Conservation (phyloP, 2,888 invertebrate species). For the Folsomia manolachei region DNA sequence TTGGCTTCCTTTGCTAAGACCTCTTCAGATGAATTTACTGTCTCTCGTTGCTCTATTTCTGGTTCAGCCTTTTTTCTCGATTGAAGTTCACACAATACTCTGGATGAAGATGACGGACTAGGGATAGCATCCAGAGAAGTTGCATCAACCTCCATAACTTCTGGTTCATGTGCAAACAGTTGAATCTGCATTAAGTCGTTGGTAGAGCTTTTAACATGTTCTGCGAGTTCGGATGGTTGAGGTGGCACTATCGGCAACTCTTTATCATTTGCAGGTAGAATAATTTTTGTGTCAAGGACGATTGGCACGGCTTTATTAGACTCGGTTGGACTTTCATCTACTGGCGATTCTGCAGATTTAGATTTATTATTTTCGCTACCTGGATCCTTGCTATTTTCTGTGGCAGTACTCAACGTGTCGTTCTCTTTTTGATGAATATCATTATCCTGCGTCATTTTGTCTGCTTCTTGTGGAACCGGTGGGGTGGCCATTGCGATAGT, state of each 20-base stretch:
- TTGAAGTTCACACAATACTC: background rate
- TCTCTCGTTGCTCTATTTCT: no score
- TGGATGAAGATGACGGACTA: constrained; percentile 1
- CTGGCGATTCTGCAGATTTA: background rate
- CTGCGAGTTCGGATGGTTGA: no score
- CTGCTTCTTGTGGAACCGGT: no score
- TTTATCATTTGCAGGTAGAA: no score
- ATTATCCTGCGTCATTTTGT: background rate
- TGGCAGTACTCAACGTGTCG: background rate
- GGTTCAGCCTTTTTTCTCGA: no score
- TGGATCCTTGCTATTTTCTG: background rate
- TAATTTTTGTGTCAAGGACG: background rate
- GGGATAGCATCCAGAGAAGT: background rate
- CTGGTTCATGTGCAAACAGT: background rate
- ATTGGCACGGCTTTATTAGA: no score
- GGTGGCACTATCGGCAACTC: background rate
- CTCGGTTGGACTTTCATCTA: no score
- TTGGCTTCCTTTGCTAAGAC: background rate
- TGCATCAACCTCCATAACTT: background rate
- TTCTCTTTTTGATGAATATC: background rate
- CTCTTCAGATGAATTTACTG: no score
- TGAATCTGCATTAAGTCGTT: constrained; percentile 2
- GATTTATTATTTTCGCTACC: background rate
- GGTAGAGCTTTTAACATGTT: no score
- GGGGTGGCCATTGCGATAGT: background rate